A percentile compares a stretch with the other conserved stretches of the same genome.
Evolutionary conservation across 2,113 vertebrate species (phyloP).

Genomic region (Clinocottus analis): DNA sequence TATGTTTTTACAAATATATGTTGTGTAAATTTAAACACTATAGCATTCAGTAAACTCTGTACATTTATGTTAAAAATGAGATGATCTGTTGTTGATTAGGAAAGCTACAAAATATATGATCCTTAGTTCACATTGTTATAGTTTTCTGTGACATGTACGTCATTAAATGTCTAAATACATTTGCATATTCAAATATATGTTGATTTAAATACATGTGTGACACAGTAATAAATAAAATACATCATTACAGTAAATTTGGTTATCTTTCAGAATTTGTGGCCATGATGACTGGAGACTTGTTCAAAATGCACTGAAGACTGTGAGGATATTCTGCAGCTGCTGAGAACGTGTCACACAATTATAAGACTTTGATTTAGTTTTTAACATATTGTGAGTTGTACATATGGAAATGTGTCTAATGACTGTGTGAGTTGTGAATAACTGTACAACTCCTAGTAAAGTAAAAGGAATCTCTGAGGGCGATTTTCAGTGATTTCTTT

Average conservation of each 20-base stretch:
- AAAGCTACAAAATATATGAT: not conserved
- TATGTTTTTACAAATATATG: not conserved
- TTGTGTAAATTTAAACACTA: not conserved
- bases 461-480: not conserved
- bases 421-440: slow-evolving; percentile 5
- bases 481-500: not conserved
- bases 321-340: not conserved
- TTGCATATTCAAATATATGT: not conserved
- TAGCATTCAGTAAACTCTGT: no score
- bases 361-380: not conserved
- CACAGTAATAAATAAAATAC: not conserved
- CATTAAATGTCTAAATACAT: not conserved
- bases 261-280: slow-evolving; percentile 78
- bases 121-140: not conserved
- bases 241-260: not conserved
- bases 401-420: no score
- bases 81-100: no score
- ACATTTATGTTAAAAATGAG: no score
- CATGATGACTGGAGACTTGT: slow-evolving; percentile 82
- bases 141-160: not conserved
- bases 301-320: slow-evolving; percentile 77
- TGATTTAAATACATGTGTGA: not conserved
- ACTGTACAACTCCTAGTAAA: slow-evolving; percentile 24
- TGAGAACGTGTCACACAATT: slow-evolving; percentile 1
- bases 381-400: not conserved